Evolutionary conservation across 2,113 vertebrate genomes (phyloP), one percentile per base, ranked within the genome.

Genomic region (Nothobranchius kuhntae): DNA sequence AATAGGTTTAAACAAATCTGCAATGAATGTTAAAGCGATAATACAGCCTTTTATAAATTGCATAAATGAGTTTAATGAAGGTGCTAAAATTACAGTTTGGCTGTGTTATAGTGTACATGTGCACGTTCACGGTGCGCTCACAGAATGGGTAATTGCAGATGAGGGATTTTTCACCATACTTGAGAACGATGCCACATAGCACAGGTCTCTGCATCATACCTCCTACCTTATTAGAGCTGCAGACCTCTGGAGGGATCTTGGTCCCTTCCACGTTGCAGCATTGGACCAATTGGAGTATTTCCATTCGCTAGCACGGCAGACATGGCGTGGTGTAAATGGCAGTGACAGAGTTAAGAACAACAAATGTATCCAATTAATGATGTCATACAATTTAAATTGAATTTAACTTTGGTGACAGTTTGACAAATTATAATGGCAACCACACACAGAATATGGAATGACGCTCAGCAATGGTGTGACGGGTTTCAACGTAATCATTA

Each of bases 21-120:
- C 7, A 57, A 61, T 68, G 69, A 68, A 57, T 57, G 35, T 58
- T 26, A 66, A 13, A 53, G 50, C 52, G 38, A 40, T 14, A 77
- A 64, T 62, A 64, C 38, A 58, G 44, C 13, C 44, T 63, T 75
- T 78, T 57, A 8, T 53, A 68, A 76, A 76, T 17, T 51, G 63
- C 52, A 76, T 53, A 63, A 72, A 75, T 73, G 73, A 60, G 35
- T 38, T 26, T 58, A 64, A 70, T 63, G 36, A 13, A 51, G 66
- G 54, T 59, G 26, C 26, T 68, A 6, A 30, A 50, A 65, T 80
- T 59, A 73, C 45, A 46, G 62, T 68, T 44, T 35, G 53, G 17
- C 63, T 51, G 46, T 35, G 12, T 36, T 10, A 9, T 30, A 21
- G n/a, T 56, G 0, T 53, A 6, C 40, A 61, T 10, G 0, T 56